phyloP scores from a whole-genome alignment of 2,113 vertebrate genomes.

The Eonycteris spelaea region DNA sequence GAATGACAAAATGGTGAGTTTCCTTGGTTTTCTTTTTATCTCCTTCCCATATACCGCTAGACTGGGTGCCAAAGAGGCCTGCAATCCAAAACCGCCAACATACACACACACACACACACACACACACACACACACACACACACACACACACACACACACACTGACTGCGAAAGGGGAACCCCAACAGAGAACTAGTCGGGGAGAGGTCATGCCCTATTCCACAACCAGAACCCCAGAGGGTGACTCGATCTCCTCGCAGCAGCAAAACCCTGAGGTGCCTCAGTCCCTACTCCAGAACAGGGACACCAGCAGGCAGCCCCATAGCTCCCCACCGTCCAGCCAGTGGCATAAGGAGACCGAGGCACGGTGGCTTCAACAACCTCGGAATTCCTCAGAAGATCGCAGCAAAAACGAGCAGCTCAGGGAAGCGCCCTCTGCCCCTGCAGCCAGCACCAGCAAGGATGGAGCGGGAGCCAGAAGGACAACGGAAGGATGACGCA shows the following conservation, averaged over 20 bases:
- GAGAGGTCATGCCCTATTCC: background rate
- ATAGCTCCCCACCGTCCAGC: background rate
- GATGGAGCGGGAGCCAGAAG: background rate
- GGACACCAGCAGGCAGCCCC: background rate
- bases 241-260: background rate
- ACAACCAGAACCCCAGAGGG: background rate
- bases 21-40: background rate
- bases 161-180: background rate
- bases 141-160: background rate
- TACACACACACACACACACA: background rate
- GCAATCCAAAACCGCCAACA: background rate
- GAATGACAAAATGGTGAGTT: background rate
- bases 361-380: background rate
- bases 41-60: background rate
- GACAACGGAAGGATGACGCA: slow-evolving; percentile 16
- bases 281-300: background rate
- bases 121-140: background rate
- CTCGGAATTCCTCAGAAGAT: background rate
- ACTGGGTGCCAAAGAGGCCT: background rate
- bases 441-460: background rate
- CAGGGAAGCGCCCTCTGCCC: background rate
- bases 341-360: background rate
- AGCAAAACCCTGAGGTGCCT: background rate
- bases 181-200: background rate
- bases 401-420: background rate